Base-by-base conservation (phyloP, 2,797 vertebrate species). In the Enoplosus armatus region DNA sequence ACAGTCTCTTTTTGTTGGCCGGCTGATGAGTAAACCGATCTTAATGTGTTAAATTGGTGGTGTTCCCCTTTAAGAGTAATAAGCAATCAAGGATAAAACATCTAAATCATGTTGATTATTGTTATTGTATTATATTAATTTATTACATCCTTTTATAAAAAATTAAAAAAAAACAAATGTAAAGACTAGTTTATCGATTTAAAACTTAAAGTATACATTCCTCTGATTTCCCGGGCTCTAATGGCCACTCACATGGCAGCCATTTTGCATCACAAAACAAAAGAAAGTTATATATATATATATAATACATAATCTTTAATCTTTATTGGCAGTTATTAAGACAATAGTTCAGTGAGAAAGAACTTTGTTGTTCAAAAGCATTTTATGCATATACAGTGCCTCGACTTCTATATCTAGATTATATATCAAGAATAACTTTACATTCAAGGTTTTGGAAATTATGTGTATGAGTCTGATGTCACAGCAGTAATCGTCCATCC, bases 311-410 rank as follows among this genome's bases (percentile, higher is more conserved):
- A n/a, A n/a, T n/a, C n/a, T n/a, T n/a, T n/a, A n/a, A n/a, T n/a
- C n/a, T n/a, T n/a, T n/a, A n/a, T n/a, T n/a, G n/a, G n/a, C n/a
- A n/a, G n/a, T n/a, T n/a, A n/a, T 33, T 74, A 22, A 15, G 6
- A 68, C 56, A 68, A 37, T 3, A 39, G n/a, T 67, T 73, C 39
- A 80, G 3, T n/a, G 11, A 22, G 6, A 69, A 64, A 54, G 1
- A 67, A 41, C 1, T 24, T 22, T n/a, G 4, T 6, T n/a, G 72
- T 39, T 43, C 2, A 64, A 45, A 45, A 45, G 43, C 43, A 24
- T 41, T 14, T 20, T 6, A 15, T 27, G 39, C 16, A 29, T n/a
- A 33, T 0, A 18, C 24, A 47, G 15, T 45, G 29, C 35, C 45
- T 54, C 1, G 11, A 47, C 37, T 16, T 45, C 33, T 51, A 63